phyloP scores from a whole-genome alignment of 2,113 vertebrate genomes.

The Isichthys henryi region DNA sequence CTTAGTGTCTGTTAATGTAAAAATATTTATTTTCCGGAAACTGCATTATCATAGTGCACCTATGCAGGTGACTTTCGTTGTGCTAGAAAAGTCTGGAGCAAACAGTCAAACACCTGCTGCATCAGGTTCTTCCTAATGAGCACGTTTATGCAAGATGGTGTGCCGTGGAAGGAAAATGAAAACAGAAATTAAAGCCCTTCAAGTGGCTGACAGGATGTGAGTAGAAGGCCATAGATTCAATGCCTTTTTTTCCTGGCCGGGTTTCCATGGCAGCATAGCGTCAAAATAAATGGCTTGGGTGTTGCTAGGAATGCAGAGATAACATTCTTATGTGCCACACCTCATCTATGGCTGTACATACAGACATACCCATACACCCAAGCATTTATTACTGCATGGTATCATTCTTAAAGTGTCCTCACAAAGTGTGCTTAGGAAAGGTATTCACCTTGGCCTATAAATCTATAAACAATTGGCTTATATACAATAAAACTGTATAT shows the following conservation, averaged over 20 bases:
- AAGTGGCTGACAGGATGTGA: slow-evolving; percentile 22
- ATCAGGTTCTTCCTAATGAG: slow-evolving; percentile 7
- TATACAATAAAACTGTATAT: not conserved
- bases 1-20: not conserved
- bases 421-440: not conserved
- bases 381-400: not conserved
- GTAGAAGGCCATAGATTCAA: slow-evolving; percentile 45
- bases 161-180: slow-evolving; percentile 19
- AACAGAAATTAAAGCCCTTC: slow-evolving; percentile 33
- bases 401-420: not conserved
- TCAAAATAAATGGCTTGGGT: slow-evolving; percentile 42
- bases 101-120: not conserved
- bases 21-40: not conserved
- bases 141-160: not conserved
- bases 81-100: not conserved
- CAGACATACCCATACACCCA: not conserved
- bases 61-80: not conserved
- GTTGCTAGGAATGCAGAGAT: slow-evolving; percentile 53
- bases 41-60: not conserved
- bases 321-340: slow-evolving; percentile 43
- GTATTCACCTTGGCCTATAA: not conserved
- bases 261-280: slow-evolving; percentile 46
- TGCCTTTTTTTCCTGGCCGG: slow-evolving; percentile 31
- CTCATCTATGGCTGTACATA: slow-evolving; percentile 13
- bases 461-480: not conserved